Percentiles rank a stretch among this genome's conserved stretches.
Evolutionary conservation across 2,113 vertebrate genomes (phyloP).

Genomic region (Neotragus moschatus): DNA sequence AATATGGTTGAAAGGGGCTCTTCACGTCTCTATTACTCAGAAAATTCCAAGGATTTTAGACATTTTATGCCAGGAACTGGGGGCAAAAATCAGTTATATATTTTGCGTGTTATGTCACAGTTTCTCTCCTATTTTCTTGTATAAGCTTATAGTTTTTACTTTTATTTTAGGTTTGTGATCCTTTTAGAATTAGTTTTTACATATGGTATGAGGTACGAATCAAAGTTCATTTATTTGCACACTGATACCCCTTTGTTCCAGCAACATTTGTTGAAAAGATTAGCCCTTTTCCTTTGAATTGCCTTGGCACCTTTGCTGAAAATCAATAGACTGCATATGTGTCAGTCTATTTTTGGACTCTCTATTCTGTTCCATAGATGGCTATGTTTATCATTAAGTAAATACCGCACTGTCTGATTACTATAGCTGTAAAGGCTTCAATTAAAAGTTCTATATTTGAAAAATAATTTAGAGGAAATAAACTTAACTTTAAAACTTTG

Average conservation of each 20-base stretch:
- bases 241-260: neutral
- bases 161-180: neutral
- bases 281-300: neutral
- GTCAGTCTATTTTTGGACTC: neutral
- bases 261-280: conserved; percentile 34
- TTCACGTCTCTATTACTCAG: neutral
- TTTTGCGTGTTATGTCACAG: neutral
- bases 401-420: neutral
- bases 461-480: conserved; percentile 13
- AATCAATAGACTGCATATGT: neutral
- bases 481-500: neutral
- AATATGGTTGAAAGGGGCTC: neutral
- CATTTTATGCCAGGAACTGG: neutral
- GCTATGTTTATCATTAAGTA: neutral
- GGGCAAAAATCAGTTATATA: neutral
- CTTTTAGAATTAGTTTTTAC: conserved; percentile 7
- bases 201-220: neutral
- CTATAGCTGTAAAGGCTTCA: neutral
- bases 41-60: neutral
- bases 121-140: neutral
- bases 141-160: neutral
- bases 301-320: neutral
- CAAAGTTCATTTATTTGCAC: conserved; percentile 10
- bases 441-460: neutral
- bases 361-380: neutral